phyloP scores from a whole-genome alignment of 2,797 vertebrate genomes.

The Meriones psammophilus region DNA sequence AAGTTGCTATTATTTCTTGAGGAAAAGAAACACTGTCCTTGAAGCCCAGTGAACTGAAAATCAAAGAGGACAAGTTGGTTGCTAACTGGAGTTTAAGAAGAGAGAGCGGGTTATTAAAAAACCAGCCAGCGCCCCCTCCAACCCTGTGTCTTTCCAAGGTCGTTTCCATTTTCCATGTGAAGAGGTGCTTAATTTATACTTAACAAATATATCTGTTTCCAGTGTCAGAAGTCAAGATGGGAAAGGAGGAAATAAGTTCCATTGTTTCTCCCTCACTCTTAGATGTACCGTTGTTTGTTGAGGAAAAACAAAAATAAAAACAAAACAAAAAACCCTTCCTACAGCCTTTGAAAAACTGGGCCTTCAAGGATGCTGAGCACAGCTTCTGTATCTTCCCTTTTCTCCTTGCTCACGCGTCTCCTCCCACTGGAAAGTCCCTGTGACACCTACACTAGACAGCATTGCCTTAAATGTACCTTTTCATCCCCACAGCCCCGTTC shows the following conservation, averaged over 20 bases:
- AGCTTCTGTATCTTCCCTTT: not conserved
- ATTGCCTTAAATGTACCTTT: not conserved
- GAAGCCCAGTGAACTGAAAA: not conserved
- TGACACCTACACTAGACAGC: not conserved
- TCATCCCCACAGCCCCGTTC: not conserved
- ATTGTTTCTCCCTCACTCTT: not conserved
- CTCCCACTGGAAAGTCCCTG: not conserved
- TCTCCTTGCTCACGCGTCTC: not conserved
- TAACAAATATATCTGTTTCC: not conserved
- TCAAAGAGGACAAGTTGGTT: slow-evolving; percentile 11
- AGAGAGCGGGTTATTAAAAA: not conserved
- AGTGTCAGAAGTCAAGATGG: not conserved
- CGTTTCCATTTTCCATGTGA: not conserved
- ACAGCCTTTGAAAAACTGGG: not conserved
- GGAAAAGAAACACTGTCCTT: slow-evolving; percentile 58
- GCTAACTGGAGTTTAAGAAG: not conserved
- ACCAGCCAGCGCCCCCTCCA: not conserved
- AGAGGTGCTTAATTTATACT: not conserved
- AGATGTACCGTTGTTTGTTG: not conserved
- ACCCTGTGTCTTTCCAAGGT: accelerated
- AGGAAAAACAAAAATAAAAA: not conserved
- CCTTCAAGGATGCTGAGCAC: not conserved
- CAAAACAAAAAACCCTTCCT: not conserved
- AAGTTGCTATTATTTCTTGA: slow-evolving; percentile 54
- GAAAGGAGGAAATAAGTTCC: not conserved